Percentiles rank a stretch among this genome's conserved stretches.
These are phyloP conservation scores for Pagetopsis macropterus DNA, from an alignment of 2,797 vertebrate genomes.

Conservation along the genomic window DNA sequence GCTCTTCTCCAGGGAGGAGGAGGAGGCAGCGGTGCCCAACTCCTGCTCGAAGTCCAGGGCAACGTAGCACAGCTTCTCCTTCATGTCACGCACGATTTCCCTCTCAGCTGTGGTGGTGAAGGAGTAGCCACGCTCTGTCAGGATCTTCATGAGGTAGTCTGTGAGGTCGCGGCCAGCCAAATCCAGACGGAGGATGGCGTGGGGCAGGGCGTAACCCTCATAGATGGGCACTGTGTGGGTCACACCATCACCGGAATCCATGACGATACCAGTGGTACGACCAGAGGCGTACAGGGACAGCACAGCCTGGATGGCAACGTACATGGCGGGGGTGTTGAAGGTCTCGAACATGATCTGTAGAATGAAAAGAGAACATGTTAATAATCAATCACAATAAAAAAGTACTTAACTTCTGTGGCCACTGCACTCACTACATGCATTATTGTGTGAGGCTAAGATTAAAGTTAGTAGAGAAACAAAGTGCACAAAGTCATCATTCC, in stretches of 20 bases:
- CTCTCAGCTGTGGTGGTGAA: conserved; percentile 99
- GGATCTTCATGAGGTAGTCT: conserved; percentile 99
- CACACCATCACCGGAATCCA: conserved; percentile 99
- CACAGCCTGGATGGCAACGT: conserved; percentile 99
- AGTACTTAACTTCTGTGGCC: conserved; percentile 24
- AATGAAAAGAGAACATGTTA: background rate
- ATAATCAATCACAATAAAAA: background rate
- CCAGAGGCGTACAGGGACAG: conserved; percentile 99
- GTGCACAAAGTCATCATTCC: conserved; percentile 76
- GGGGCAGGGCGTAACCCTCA: conserved; percentile 96
- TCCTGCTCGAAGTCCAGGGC: conserved; percentile 99
- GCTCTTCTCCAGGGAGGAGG: conserved; percentile 98
- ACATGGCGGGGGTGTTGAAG: conserved; percentile 99
- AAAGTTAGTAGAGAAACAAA: conserved; percentile 64
- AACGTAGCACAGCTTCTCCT: conserved; percentile 98
- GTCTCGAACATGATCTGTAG: conserved; percentile 99
- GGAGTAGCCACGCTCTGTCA: conserved; percentile 98
- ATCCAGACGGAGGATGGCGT: conserved; percentile 99
- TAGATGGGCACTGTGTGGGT: conserved; percentile 99
- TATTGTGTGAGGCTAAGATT: conserved; percentile 53
- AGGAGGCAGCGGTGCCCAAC: conserved; percentile 97
- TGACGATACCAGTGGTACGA: conserved; percentile 99
- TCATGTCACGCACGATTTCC: conserved; percentile 99
- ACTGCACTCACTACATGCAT: conserved; percentile 79
- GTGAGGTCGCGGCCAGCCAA: conserved; percentile 99